Base-by-base conservation (phyloP, 1,140 invertebrate genomes). In the Anadara kagoshimensis region DNA sequence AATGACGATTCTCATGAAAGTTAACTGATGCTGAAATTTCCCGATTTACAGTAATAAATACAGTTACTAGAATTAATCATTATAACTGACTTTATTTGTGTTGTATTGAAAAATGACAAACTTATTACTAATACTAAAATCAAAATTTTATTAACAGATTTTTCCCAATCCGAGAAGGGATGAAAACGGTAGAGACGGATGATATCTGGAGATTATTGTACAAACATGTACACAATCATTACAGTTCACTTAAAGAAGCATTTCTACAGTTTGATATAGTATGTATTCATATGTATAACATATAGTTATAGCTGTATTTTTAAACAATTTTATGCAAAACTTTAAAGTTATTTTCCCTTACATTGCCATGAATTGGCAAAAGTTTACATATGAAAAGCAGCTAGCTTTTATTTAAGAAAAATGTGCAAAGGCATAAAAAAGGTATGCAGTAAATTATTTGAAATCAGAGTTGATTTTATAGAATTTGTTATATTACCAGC, bases 231-330 rank as follows among this genome's bases (percentile, higher is more conserved):
- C 79, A 83, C 43, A 70, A 56, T 59, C 75, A 82, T 56, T 87
- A 86, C 66, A 64, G 73, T 14, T 86, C 84, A 24, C 67, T 88
- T 20, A 87, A 85, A 69, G 61, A 86, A 29, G 86, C 87, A 22
- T 88, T 88, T 71, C 73, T 88, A 11, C 71, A 87, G 59, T 79
- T 86, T 66, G 87, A 88, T 78, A 77, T 81, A 49, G 87, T 88
- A 75, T 77, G 79, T 75, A 29, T 26, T n/a, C 14, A 41, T 29
- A 24, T 26, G n/a, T 16, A 18, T 45, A 22, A 26, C 20, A 49
- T 69, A 44, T 3, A 18, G 18, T 14, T 12, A 24, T 26, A 58
- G 7, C 5, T 1, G 1, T 1, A 24, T 66, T 45, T 45, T 14
- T 51, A 51, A 11, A 49, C 1, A 54, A 22, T 22, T 41, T 54